Base-by-base conservation (phyloP, 2,113 vertebrate genomes). In the Pluvianellus socialis region DNA sequence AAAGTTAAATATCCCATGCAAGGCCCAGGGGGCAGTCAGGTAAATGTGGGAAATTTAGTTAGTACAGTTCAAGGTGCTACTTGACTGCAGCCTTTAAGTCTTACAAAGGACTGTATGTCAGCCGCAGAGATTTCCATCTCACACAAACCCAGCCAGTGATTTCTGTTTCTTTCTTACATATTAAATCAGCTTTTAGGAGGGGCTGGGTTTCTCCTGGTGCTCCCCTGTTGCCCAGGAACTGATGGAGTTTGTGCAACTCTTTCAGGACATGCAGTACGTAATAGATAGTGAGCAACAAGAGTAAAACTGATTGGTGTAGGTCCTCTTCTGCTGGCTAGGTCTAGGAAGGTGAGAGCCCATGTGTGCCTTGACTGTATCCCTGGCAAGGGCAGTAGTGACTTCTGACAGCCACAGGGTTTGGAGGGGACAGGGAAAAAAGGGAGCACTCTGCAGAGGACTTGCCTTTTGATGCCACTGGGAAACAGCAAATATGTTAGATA, bases 291-390 rank as follows among this genome's bases (percentile, higher is more conserved):
- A 83, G 42, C 81, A 74, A 53, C 4, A 56, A 53, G 62, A 49
- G 14, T 20, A 24, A 53, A 94, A 45, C 22, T 14, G 7, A 3
- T 33, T 13, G 7, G 21, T 21, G 12, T 35, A 55, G 76, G 71
- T 58, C 27, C 5, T 83, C 44, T 67, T 83, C 16, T 66, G 33
- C 23, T 88, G 59, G 14, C 79, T 86, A 12, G 2, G 5, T 52
- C 45, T 79, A 45, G 53, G n/a, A 77, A 35, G 45, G 76, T 40
- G 49, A 81, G 30, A 81, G 68, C 10, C 56, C 22, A 4, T 14
- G 24, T 0, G 0, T 62, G 27, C 8, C 28, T 6, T 74, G 50
- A 8, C 33, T 53, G 9, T 27, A 58, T 66, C 53, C 33, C 33
- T n/a, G 63, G 18, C 2, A 3, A 38, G 47, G 17, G 16, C 7